Evolutionary conservation across 2,888 invertebrate genomes (phyloP).

Genomic region (Heliconius aoede): DNA sequence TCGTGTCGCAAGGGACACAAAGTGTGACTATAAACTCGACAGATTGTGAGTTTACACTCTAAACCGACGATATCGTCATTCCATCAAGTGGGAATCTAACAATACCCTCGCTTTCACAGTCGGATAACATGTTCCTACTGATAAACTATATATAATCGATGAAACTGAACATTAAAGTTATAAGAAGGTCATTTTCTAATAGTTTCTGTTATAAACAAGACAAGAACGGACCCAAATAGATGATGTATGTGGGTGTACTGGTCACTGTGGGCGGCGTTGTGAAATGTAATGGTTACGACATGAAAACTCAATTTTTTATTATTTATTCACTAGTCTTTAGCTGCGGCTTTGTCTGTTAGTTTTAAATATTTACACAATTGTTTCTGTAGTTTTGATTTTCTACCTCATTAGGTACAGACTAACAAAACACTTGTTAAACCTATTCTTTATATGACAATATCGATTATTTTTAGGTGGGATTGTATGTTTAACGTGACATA

Average conservation of each 20-base stretch:
- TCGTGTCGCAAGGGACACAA: too few relatives aligned
- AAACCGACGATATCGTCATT: too few relatives aligned
- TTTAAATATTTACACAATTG: neutral
- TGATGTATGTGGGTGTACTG: constrained; percentile 65
- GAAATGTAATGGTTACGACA: constrained; percentile 66
- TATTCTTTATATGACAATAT: too few relatives aligned
- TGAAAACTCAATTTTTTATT: constrained; percentile 46
- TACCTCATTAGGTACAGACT: too few relatives aligned
- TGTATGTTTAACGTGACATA: too few relatives aligned
- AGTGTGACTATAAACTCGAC: too few relatives aligned
- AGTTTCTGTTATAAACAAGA: constrained; percentile 52
- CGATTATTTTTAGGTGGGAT: too few relatives aligned
- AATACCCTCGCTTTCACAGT: too few relatives aligned
- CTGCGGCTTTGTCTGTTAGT: neutral
- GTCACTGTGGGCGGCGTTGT: constrained; percentile 64
- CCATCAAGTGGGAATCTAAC: too few relatives aligned
- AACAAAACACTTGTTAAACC: neutral
- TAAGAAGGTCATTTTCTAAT: constrained; percentile 16
- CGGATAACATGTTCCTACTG: too few relatives aligned
- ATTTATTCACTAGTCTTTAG: neutral
- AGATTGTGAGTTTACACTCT: too few relatives aligned
- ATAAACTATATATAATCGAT: neutral
- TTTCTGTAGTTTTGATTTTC: too few relatives aligned
- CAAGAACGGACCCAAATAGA: constrained; percentile 53
- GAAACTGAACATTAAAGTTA: neutral